Evolutionary conservation across 1,140 invertebrate genomes (phyloP).

Genomic region (Araneus ventricosus): DNA sequence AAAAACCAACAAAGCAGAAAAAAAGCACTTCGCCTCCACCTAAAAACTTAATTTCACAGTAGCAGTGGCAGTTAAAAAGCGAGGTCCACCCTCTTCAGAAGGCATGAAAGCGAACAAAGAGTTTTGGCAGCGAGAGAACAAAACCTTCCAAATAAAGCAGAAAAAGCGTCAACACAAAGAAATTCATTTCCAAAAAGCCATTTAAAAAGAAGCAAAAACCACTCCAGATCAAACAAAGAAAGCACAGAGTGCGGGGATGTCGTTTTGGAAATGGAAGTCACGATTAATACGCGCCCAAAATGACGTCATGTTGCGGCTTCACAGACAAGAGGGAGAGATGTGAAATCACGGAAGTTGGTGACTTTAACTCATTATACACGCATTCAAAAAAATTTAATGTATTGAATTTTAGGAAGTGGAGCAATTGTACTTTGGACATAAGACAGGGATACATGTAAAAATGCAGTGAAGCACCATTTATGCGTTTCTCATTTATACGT

Average conservation of each 20-base stretch:
- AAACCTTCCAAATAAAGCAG: not conserved
- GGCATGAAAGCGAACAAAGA: constrained; percentile 16
- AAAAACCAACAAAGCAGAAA: not conserved
- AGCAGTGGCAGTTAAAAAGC: not conserved
- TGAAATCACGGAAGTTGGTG: not conserved
- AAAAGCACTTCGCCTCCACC: not conserved
- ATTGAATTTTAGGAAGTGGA: too few species aligned
- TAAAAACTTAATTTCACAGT: constrained; percentile 26
- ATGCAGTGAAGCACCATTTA: too few species aligned
- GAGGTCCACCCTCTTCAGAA: not conserved
- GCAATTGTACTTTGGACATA: too few species aligned
- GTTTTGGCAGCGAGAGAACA: not conserved
- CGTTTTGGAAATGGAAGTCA: not conserved
- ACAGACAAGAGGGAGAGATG: not conserved
- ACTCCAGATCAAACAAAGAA: constrained; percentile 5
- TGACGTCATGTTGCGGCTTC: not conserved
- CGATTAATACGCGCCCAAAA: not conserved
- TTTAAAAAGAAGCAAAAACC: not conserved
- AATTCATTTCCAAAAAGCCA: constrained; percentile 2
- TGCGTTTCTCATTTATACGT: too few species aligned
- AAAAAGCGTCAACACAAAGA: constrained; percentile 13
- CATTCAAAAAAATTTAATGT: too few species aligned
- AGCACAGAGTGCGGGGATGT: not conserved
- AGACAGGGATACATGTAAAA: too few species aligned
- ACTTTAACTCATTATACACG: too few species aligned